These are phyloP conservation scores for Pyrocoelia pectoralis DNA, from an alignment of 2,888 invertebrate genomes.

Conservation along the genomic window DNA sequence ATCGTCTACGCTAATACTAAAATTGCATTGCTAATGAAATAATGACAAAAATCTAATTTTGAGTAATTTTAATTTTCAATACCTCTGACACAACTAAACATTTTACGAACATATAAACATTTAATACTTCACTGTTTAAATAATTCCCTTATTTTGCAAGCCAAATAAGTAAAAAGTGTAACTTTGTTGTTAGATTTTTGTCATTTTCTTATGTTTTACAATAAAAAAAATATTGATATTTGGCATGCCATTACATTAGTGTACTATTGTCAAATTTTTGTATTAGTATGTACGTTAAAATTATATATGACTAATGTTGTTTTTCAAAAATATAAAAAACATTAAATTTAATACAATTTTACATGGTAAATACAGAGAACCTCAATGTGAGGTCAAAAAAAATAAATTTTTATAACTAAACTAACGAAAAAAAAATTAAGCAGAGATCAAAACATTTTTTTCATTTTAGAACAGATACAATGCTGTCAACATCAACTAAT, in stretches of 20 bases:
- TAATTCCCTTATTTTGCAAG: not conserved
- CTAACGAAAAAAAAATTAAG: conserved; percentile 28
- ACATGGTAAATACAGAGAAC: conserved; percentile 50
- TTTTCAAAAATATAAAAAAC: conserved; percentile 3
- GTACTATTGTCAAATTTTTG: conserved; percentile 28
- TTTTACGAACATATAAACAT: too few species aligned
- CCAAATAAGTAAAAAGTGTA: not conserved
- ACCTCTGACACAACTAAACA: not conserved
- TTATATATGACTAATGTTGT: conserved; percentile 22
- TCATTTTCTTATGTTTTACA: not conserved
- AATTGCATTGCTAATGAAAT: conserved; percentile 50
- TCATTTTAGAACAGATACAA: conserved; percentile 1
- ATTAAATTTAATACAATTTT: conserved; percentile 38
- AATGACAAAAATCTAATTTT: conserved; percentile 2
- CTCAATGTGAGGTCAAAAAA: conserved; percentile 55
- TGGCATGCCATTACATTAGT: conserved; percentile 12
- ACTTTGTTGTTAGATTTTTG: not conserved
- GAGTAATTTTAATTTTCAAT: not conserved
- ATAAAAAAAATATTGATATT: conserved; percentile 19
- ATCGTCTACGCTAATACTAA: conserved; percentile 18
- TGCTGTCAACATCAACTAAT: not conserved
- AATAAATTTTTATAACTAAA: conserved; percentile 20
- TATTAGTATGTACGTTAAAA: conserved; percentile 20
- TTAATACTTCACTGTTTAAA: too few species aligned
- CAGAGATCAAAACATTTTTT: conserved; percentile 31